Conservation (phyloP, 2,797 vertebrate genomes). For the Staurois parvus region DNA sequence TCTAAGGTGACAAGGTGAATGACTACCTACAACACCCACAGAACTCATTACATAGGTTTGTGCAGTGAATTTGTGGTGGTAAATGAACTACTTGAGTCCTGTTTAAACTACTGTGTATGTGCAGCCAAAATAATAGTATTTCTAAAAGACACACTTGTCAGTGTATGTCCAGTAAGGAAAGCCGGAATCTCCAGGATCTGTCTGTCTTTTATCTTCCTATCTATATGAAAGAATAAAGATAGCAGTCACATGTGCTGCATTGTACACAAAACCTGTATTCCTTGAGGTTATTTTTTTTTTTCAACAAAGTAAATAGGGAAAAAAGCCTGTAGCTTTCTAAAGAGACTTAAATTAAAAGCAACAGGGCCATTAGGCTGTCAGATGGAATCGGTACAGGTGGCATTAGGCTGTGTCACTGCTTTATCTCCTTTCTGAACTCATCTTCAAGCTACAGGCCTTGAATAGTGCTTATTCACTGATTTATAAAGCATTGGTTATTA, state of each 20-base stretch:
- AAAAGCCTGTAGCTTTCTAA: slow-evolving; percentile 64
- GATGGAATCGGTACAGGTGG: slow-evolving; percentile 65
- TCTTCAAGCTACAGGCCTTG: slow-evolving; percentile 24
- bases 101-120: no score
- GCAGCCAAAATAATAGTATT: no score
- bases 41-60: no score
- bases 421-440: slow-evolving; percentile 41
- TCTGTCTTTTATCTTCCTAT: not conserved
- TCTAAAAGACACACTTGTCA: no score
- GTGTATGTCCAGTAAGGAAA: not conserved
- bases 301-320: not conserved
- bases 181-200: not conserved
- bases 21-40: no score
- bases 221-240: not conserved
- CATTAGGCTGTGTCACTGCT: slow-evolving; percentile 54
- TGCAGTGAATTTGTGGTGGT: no score
- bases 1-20: no score
- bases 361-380: slow-evolving; percentile 72
- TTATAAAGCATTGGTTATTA: slow-evolving; percentile 58
- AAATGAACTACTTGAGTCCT: no score
- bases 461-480: slow-evolving; percentile 47
- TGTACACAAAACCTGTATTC: not conserved
- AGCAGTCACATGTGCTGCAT: not conserved
- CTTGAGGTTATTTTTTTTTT: not conserved
- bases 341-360: slow-evolving; percentile 71